Evolutionary conservation across 1,140 invertebrate species (phyloP), one percentile per base, ranked within the genome.

Genomic region (Anthonomus grandis): DNA sequence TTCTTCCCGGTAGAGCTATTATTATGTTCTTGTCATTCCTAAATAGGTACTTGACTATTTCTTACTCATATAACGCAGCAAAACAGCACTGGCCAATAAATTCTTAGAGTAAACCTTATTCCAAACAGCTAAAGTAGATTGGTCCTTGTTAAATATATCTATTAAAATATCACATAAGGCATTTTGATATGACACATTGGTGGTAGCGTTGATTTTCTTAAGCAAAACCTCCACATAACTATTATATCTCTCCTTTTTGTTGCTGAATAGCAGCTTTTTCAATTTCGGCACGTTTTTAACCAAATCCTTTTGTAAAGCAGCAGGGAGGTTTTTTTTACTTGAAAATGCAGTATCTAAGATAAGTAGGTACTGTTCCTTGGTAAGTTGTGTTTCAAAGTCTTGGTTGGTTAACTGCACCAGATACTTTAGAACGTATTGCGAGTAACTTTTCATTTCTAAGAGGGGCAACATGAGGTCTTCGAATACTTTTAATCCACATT

Each of bases 391-490:
- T 36, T 62, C 31, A 23, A 60, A 24, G 45, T 62, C 57, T 39
- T 53, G 54, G 37, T 76, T 74, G 10, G 87, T 65, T 5, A 89
- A 73, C 38, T 83, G 79, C 27, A 84, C 81, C 38, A 93, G 75
- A 66, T 91, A 87, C 36, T 81, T 76, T 4, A 85, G 72, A 39
- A 87, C 78, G 70, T 85, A 88, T 55, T 79, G 81, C 5, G 85
- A 79, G 61, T 90, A 89, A 63, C 80, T 82, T 70, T 86, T 87
- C 60, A 86, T 70, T 60, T 88, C 85, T 15, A 91, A 74, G 64
- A 88, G 76, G 0, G 87, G 86, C 22, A 88, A 74, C 84, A 92
- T 90, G 9, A 91, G 72, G 57, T 90, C 86, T 68, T 89, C 81
- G 87, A 90, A 92, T 3, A 88, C 83, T 79, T 83, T 85, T n/a